Percentiles rank a stretch among this genome's conserved stretches.
Evolutionary conservation across 2,113 vertebrate species (phyloP).

Genomic region (Clinocottus analis): DNA sequence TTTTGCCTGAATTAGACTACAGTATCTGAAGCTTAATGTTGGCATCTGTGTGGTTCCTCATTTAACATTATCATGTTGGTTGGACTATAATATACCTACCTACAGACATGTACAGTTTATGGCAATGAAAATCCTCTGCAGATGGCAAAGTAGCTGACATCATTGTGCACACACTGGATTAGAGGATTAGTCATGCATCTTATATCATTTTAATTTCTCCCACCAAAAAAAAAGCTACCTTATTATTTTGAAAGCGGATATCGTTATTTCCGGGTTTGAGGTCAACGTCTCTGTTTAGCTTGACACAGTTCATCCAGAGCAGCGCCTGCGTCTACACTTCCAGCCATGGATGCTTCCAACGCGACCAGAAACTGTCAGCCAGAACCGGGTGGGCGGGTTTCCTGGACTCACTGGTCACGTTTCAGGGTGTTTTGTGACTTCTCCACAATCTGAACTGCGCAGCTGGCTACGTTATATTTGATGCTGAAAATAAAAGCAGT

Average conservation of each 20-base stretch:
- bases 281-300: not conserved
- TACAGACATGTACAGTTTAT: not conserved
- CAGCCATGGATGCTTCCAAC: conserved; percentile 72
- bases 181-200: conserved; percentile 14
- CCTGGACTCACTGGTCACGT: conserved; percentile 60
- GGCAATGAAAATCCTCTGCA: not conserved
- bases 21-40: not conserved
- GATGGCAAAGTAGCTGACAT: conserved; percentile 36
- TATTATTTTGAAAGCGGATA: conserved; percentile 44
- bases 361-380: conserved; percentile 58
- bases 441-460: conserved; percentile 27
- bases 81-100: not conserved
- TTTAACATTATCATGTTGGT: not conserved
- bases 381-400: conserved; percentile 73
- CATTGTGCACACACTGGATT: not conserved
- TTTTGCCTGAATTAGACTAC: not conserved
- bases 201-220: not conserved
- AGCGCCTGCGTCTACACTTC: conserved; percentile 76
- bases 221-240: not conserved
- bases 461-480: not conserved
- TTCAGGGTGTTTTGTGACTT: conserved; percentile 36
- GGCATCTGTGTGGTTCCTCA: too few species aligned
- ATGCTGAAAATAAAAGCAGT: not conserved
- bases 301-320: conserved; percentile 34
- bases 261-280: not conserved